Evolutionary conservation across 2,113 vertebrate genomes (phyloP).

Genomic region (Oreochromis tanganicae): DNA sequence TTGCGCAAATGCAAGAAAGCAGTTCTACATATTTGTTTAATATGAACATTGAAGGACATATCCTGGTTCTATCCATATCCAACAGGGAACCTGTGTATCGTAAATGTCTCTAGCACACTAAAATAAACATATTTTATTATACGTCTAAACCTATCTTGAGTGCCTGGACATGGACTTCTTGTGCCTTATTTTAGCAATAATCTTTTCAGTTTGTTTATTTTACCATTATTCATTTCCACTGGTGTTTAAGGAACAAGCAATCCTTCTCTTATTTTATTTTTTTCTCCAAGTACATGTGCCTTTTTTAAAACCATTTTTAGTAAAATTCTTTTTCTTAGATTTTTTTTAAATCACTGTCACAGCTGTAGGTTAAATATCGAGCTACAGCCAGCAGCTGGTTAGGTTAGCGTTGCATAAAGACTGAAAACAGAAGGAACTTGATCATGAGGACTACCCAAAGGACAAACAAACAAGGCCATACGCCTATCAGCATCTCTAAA

Average conservation of each 20-base stretch:
- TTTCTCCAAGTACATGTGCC: neutral
- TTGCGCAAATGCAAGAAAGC: neutral
- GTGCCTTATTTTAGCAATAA: neutral
- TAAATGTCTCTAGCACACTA: neutral
- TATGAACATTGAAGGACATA: neutral
- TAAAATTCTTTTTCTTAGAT: neutral
- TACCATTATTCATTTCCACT: neutral
- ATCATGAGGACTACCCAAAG: neutral
- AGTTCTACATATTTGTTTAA: neutral
- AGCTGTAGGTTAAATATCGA: neutral
- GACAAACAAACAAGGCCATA: neutral
- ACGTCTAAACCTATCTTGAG: neutral
- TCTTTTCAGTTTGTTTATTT: neutral
- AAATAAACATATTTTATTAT: neutral
- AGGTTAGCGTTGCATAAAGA: neutral
- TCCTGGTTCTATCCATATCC: neutral
- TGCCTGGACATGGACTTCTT: neutral
- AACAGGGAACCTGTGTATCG: accelerated
- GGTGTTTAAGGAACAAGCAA: neutral
- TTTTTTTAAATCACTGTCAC: neutral
- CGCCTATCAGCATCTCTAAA: neutral
- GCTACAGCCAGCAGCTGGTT: neutral
- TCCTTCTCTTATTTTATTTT: neutral
- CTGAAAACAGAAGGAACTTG: too few species aligned
- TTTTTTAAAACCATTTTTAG: neutral